phyloP scores from a whole-genome alignment of 64 coral and sea anemone genomes.

The Montipora sp. region DNA sequence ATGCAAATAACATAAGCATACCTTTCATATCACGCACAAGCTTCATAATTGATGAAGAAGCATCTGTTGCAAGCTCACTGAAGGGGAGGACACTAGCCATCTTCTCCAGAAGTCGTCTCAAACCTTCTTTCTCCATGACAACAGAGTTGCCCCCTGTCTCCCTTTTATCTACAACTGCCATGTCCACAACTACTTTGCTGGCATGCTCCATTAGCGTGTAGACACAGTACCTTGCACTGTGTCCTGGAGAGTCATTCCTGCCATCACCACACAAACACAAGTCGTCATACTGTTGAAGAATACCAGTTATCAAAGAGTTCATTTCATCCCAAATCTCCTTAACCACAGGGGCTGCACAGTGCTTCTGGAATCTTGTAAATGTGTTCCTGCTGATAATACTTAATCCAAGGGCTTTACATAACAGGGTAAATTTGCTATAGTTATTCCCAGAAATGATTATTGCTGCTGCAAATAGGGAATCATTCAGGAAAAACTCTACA shows the following conservation, averaged over 20 bases:
- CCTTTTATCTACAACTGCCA: conserved; percentile 40
- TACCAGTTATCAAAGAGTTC: neutral
- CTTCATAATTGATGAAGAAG: conserved; percentile 60
- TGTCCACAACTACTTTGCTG: conserved; percentile 31
- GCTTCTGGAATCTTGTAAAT: conserved; percentile 14
- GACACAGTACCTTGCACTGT: conserved; percentile 38
- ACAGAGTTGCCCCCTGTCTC: conserved; percentile 58
- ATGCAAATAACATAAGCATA: neutral
- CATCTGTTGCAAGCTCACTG: conserved; percentile 55
- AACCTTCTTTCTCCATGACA: conserved; percentile 52
- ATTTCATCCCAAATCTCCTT: conserved; percentile 30
- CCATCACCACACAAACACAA: no score
- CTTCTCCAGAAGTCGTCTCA: conserved; percentile 42
- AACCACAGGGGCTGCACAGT: conserved; percentile 41
- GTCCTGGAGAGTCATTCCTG: no score
- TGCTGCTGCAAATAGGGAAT: neutral
- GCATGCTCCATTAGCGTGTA: conserved; percentile 68
- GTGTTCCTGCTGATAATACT: neutral
- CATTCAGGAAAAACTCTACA: conserved; percentile 7
- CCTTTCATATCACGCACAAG: conserved; percentile 63
- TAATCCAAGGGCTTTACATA: neutral
- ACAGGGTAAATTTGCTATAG: conserved; percentile 15
- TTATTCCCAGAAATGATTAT: conserved; percentile 45
- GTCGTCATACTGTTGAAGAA: neutral
- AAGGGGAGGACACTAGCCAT: neutral